Percentiles rank a stretch among this genome's conserved stretches.
Conservation (phyloP, 2,888 invertebrate species). For the Lasioglossum marginatum region DNA sequence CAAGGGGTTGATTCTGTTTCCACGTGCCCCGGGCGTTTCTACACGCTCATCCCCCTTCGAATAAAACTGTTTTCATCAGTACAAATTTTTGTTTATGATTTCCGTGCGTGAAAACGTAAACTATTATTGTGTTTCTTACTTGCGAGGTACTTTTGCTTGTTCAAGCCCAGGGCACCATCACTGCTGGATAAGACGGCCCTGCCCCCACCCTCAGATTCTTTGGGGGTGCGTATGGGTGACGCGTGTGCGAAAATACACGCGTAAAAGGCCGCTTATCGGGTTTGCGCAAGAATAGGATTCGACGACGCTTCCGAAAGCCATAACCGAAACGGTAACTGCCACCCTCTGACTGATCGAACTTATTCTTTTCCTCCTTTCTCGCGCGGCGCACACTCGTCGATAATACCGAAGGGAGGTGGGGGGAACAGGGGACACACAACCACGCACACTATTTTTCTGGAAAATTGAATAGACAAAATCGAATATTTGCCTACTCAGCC, state of each 20-base stretch:
- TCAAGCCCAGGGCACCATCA: neutral
- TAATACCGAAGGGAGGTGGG: conserved; percentile 69
- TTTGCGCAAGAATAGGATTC: conserved; percentile 85
- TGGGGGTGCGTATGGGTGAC: conserved; percentile 47
- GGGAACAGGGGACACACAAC: conserved; percentile 13
- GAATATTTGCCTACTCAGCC: conserved; percentile 74
- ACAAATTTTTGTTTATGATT: neutral
- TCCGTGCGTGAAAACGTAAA: neutral
- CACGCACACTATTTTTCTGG: conserved; percentile 79
- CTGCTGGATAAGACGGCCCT: conserved; percentile 41
- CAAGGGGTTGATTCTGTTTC: neutral
- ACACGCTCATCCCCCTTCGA: neutral
- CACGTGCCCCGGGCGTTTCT: neutral
- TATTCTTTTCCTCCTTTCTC: conserved; percentile 78
- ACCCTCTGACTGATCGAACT: conserved; percentile 83
- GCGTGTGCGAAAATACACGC: conserved; percentile 78
- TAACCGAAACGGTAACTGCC: conserved; percentile 85
- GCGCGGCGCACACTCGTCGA: conserved; percentile 65
- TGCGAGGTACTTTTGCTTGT: neutral
- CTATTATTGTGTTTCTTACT: neutral
- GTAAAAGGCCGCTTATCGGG: conserved; percentile 83
- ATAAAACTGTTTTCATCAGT: neutral
- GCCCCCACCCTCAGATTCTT: neutral
- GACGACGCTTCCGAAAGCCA: conserved; percentile 84
- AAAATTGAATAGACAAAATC: conserved; percentile 83